Base-by-base conservation (phyloP, 2,797 vertebrate genomes). In the Carapus acus region DNA sequence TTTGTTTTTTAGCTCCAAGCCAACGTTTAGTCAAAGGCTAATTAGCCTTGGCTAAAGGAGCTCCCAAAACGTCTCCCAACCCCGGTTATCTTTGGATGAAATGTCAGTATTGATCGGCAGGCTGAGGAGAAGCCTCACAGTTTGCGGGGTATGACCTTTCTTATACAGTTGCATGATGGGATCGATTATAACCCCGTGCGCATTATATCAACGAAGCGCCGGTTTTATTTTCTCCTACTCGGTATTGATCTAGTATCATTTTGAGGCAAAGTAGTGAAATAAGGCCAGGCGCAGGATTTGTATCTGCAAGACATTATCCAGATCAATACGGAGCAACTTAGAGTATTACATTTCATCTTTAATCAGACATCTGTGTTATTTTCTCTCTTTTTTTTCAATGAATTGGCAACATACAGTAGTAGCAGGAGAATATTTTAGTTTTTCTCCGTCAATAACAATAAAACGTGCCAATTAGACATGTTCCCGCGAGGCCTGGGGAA, bases 61-160 rank as follows among this genome's bases (percentile, higher is more conserved):
- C 45, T 63, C 33, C n/a, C n/a, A n/a, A n/a, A 37, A 39, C 54
- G n/a, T 62, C 31, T 71, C 61, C 46, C 43, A 34, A 37, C 61
- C 65, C 44, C 54, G 31, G 73, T 64, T n/a, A n/a, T 65, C 67
- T 62, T 58, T 59, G 49, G 72, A 63, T 77, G 64, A 76, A 76
- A 77, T 83, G 58, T 58, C 55, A 62, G 40, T 74, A 83, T 80
- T 70, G 81, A 84, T 77, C 54, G 60, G 53, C 57, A 21, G n/a
- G 58, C 62, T 61, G 65, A 52, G 43, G 49, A 71, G 63, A 59
- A 58, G 63, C 73, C 58, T 42, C 57, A 51, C 44, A 77, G 62
- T 62, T 75, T 77, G 65, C 65, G 75, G 69, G 73, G 62, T 71
- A 76, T 82, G 83, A 84, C 80, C 80, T 84, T 78, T 78, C 65